Evolutionary conservation across 2,797 vertebrate species (phyloP).

Genomic region (Falco naumanni): DNA sequence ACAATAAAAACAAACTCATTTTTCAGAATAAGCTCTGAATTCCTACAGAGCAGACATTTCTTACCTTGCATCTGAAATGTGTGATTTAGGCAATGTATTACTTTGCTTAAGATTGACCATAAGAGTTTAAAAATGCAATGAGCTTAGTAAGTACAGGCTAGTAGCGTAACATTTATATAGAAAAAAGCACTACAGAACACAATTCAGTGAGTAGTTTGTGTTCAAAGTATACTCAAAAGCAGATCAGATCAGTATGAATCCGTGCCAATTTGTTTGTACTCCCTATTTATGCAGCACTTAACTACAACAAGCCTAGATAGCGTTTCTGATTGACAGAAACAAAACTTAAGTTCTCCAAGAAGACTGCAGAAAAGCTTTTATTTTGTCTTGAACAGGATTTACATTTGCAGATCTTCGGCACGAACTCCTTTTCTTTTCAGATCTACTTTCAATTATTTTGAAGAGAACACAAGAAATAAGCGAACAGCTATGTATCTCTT

Average conservation of each 20-base stretch:
- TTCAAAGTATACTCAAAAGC: background rate
- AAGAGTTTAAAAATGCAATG: background rate
- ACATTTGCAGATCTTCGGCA: background rate
- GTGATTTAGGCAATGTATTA: background rate
- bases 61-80: background rate
- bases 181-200: background rate
- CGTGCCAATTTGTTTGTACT: background rate
- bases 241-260: background rate
- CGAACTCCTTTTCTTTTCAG: background rate
- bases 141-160: background rate
- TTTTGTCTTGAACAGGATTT: background rate
- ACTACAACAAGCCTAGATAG: background rate
- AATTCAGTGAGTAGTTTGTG: background rate
- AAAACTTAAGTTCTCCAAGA: background rate
- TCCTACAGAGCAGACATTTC: background rate
- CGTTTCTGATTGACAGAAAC: background rate
- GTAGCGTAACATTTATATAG: background rate
- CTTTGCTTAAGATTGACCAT: background rate
- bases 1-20: background rate
- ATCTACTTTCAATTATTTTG: background rate
- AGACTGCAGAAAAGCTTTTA: background rate
- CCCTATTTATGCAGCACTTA: background rate
- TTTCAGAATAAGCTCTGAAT: background rate
- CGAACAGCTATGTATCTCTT: background rate
- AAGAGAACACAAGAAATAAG: background rate